Evolutionary conservation across 2,797 vertebrate species (phyloP).

Genomic region (Petrocephalus schoutedeni): DNA sequence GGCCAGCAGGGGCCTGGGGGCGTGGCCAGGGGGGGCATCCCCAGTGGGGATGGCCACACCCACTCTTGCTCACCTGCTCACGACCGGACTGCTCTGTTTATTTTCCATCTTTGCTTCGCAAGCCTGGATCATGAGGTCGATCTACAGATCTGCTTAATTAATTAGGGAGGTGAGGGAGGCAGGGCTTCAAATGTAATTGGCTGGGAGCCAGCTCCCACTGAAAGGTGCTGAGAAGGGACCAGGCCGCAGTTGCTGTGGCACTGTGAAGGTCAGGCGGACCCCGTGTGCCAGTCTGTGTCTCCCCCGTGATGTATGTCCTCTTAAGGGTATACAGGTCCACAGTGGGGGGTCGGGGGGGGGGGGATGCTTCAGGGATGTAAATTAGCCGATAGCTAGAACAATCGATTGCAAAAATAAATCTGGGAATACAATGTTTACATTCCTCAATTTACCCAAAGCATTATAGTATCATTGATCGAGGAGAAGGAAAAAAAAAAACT

Average conservation of each 20-base stretch:
- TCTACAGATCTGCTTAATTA: constrained; percentile 51
- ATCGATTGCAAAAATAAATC: constrained; percentile 34
- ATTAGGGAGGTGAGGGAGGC: constrained; percentile 37
- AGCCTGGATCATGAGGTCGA: constrained; percentile 32
- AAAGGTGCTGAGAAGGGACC: neutral
- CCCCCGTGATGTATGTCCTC: constrained; percentile 28
- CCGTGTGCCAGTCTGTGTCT: constrained; percentile 19
- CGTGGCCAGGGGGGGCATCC: no score
- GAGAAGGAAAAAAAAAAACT: neutral
- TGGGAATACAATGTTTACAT: constrained; percentile 7
- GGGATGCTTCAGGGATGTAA: constrained; percentile 28
- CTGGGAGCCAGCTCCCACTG: neutral
- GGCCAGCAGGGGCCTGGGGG: neutral
- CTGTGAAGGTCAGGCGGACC: constrained; percentile 30
- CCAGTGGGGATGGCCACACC: neutral
- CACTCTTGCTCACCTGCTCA: neutral
- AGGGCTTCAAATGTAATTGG: neutral
- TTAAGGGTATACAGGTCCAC: no score
- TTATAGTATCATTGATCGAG: neutral
- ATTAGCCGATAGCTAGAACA: constrained; percentile 32
- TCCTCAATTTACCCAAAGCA: neutral
- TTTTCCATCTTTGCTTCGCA: constrained; percentile 37
- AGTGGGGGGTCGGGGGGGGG: neutral
- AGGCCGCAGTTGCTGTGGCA: neutral
- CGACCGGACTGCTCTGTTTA: constrained; percentile 35